Conservation (phyloP, 2,113 vertebrate species). For the Nettapus auritus region DNA sequence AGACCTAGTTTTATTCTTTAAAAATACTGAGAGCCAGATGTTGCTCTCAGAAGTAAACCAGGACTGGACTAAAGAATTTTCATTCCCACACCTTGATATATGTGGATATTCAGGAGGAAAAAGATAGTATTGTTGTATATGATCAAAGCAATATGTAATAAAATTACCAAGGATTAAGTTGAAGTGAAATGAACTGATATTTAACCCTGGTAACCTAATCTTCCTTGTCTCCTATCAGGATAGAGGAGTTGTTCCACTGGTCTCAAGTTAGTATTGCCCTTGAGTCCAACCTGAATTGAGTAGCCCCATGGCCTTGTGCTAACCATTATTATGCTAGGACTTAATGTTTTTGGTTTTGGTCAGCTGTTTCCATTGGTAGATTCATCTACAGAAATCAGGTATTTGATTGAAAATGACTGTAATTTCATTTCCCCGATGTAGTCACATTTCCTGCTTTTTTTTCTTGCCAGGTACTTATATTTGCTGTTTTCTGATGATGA, state of each 20-base stretch:
- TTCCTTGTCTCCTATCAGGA: neutral
- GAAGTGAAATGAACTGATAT: neutral
- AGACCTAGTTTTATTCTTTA: neutral
- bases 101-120: neutral
- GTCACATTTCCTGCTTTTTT: neutral
- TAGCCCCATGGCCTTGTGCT: neutral
- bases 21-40: neutral
- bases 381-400: neutral
- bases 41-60: neutral
- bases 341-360: neutral
- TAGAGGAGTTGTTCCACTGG: neutral
- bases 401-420: neutral
- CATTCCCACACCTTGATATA: neutral
- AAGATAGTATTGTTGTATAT: neutral
- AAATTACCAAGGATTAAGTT: neutral
- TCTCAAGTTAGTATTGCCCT: neutral
- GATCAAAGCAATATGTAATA: neutral
- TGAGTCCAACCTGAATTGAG: neutral
- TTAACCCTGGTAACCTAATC: neutral
- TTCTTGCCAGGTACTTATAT: constrained; percentile 88
- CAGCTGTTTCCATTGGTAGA: neutral
- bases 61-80: neutral
- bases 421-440: neutral
- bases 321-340: neutral
- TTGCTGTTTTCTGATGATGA: constrained; percentile 97